Base-by-base conservation (phyloP, 2,113 vertebrate species). In the Odontesthes bonariensis region DNA sequence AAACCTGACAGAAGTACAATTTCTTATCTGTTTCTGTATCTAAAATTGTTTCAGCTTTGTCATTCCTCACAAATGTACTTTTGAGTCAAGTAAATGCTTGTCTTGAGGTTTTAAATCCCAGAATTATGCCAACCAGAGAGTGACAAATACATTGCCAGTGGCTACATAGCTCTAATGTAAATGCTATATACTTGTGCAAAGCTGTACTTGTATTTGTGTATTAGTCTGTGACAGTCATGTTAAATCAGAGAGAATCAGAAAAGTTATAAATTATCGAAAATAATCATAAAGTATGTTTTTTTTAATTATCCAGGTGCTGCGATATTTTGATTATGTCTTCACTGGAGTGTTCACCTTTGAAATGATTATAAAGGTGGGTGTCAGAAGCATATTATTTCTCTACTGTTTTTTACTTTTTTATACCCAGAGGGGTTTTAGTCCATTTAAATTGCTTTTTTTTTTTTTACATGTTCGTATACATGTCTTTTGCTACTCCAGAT, bases 311-410 rank as follows among this genome's bases (percentile, higher is more conserved):
- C 85, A 99, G 97, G 97, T 99, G 69, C 96, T 99, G 74, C 95
- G 97, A 56, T 99, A 99, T 89, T 99, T 99, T 8, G 98, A 99
- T 90, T 99, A 99, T 0, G 97, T 99, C 84, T 99, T 99, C 93
- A 99, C 98, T 0, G 98, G 97, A 0, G 98, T 99, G 83, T 99
- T 99, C 93, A 99, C 98, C 74, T 99, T 99, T 3, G 98, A 99
- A 92, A 99, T 99, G 97, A 95, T 99, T 79, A 99, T 99, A 83
- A 99, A 99, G 96, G 98, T 99, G 82, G 0, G 90, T 66, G 16
- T 44, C 35, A 13, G 22, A 73, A 51, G 51, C 16, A 51, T 56
- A 0, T 32, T 3, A n/a, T 49, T 49, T 53, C 44, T 40, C 17
- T 55, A 11, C 14, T 47, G 40, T 46, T 52, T 46, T 53, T 27